Percentiles rank a stretch among this genome's conserved stretches.
Conservation (phyloP, 2,797 vertebrate species). For the Muscicapa comitata region DNA sequence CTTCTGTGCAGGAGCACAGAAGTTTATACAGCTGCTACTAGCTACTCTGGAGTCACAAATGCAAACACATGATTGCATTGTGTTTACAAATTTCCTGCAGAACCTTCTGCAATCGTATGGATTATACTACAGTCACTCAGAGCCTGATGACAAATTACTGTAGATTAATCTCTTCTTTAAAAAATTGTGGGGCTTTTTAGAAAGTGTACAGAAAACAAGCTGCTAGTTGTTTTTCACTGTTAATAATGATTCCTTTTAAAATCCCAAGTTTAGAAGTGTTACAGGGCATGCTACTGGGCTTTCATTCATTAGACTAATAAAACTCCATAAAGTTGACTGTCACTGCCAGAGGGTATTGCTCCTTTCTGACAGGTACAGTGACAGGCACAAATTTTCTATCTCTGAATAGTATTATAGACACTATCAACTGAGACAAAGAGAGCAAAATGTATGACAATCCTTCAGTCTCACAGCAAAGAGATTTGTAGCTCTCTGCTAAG, state of each 20-base stretch:
- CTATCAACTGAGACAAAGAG: constrained; percentile 82
- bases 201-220: constrained; percentile 42
- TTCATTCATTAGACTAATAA: constrained; percentile 86
- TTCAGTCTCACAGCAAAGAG: constrained; percentile 85
- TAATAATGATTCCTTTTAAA: constrained; percentile 81
- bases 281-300: constrained; percentile 79
- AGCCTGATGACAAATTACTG: constrained; percentile 40
- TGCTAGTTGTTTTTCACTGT: constrained; percentile 78
- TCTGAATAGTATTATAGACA: constrained; percentile 79
- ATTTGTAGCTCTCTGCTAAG: constrained; percentile 83
- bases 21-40: constrained; percentile 41
- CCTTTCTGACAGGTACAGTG: constrained; percentile 73
- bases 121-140: background rate
- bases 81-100: constrained; percentile 27
- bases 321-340: constrained; percentile 78
- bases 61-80: constrained; percentile 22
- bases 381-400: constrained; percentile 75
- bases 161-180: constrained; percentile 36
- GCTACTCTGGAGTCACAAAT: constrained; percentile 11
- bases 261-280: constrained; percentile 80
- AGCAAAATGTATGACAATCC: constrained; percentile 86
- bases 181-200: constrained; percentile 39
- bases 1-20: background rate
- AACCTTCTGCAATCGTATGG: background rate
- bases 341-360: constrained; percentile 72